These are phyloP conservation scores for Phalangium opilio DNA, from an alignment of 2,888 invertebrate species.

Conservation along the genomic window DNA sequence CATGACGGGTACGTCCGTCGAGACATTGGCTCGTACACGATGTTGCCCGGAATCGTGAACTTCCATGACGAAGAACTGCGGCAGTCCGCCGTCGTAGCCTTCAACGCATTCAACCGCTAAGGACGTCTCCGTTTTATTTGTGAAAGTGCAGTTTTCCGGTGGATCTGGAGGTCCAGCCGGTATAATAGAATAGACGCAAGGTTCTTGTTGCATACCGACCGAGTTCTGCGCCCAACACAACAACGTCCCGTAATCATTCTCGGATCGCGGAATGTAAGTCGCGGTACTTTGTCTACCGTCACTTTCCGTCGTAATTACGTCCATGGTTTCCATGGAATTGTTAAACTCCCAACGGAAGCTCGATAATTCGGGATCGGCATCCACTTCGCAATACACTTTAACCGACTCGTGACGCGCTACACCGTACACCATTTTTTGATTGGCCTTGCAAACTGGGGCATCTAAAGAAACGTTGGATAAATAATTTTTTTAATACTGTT, in stretches of 20 bases:
- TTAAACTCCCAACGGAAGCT: not conserved
- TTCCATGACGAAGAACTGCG: constrained; percentile 69
- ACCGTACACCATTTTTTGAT: constrained; percentile 69
- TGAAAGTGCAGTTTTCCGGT: constrained; percentile 70
- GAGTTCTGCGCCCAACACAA: not conserved
- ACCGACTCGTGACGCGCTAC: constrained; percentile 70
- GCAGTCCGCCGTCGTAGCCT: constrained; percentile 76
- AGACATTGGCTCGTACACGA: constrained; percentile 17
- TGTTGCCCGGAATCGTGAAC: constrained; percentile 31
- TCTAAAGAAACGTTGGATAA: constrained; percentile 45
- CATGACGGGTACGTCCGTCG: constrained; percentile 15
- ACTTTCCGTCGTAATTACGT: not conserved
- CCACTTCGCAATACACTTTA: constrained; percentile 52
- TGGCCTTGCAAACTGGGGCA: constrained; percentile 69
- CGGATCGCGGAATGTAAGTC: not conserved
- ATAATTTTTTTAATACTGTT: too few species aligned
- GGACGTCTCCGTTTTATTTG: constrained; percentile 70
- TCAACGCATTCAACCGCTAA: constrained; percentile 71
- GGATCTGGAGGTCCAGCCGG: constrained; percentile 67
- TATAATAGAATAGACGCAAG: not conserved
- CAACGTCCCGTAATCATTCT: constrained; percentile 1
- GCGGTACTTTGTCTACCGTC: not conserved
- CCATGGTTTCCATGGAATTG: not conserved
- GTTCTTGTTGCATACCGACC: constrained; percentile 1
- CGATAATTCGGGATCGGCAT: constrained; percentile 52